Base-by-base conservation (phyloP, 2,113 vertebrate genomes). In the Poecile atricapillus region DNA sequence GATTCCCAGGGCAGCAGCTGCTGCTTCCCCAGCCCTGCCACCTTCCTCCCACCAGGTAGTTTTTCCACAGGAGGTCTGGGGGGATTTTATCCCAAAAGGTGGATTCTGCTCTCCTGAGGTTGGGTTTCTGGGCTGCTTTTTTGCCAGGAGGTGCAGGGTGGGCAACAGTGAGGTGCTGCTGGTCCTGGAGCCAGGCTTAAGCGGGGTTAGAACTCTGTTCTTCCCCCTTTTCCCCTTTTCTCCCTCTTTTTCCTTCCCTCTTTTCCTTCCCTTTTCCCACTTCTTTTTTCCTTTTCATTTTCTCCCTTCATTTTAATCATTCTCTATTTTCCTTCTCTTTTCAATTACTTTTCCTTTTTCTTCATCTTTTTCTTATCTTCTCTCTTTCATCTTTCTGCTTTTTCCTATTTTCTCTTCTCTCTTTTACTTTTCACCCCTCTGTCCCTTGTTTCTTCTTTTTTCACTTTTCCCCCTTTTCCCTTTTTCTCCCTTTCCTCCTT, bases 1-100 rank as follows among this genome's bases (percentile, higher is more conserved):
- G 0, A 52, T 56, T 82, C 58, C 83, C 1, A 0, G 33, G 13
- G 2, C 17, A 1, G 31, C 6, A 3, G 31, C 74, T 37, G 56
- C 74, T n/a, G 47, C 59, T 77, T 28, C 30, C 39, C 67, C 8
- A 3, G 17, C 77, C n/a, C 67, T 12, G 67, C 47, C 3, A 1
- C 69, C 39, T 50, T 71, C 39, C 7, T 11, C 21, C 31, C 4
- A 0, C 15, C 13, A 2, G 13, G 53, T 19, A 7, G 11, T 15
- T 69, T 68, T 76, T 20, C 27, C 50, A 4, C 8, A 3, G 39
- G 15, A 58, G 33, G 6, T 65, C 62, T 84, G 33, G 27, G 10
- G 12, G 52, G 25, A 4, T 73, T 88, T 92, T n/a, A 44, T 35
- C 68, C 70, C 39, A 3, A 55, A 63, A 83, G 8, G 41, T 37